Conservation (phyloP, 2,113 vertebrate genomes). For the Rattus rattus region DNA sequence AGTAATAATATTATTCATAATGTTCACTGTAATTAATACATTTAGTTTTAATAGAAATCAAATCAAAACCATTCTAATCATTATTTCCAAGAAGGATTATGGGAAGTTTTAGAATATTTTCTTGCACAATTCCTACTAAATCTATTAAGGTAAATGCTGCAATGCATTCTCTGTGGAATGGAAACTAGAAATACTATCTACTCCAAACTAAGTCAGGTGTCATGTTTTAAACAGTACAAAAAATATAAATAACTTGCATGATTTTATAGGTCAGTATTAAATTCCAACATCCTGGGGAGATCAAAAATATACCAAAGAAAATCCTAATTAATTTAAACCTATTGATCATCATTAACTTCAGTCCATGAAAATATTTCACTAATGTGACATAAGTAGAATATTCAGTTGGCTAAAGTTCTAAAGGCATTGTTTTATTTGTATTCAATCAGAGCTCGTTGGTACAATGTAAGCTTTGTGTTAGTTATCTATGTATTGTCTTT, state of each 20-base stretch:
- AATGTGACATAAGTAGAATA: neutral
- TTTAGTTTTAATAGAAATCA: neutral
- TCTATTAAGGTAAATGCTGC: constrained; percentile 41
- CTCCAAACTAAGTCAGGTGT: constrained; percentile 35
- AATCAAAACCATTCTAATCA: neutral
- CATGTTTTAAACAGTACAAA: constrained; percentile 24
- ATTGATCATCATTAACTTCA: constrained; percentile 47
- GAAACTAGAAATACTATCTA: constrained; percentile 33
- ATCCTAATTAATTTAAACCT: constrained; percentile 32
- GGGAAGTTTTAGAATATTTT: neutral
- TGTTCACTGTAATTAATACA: neutral
- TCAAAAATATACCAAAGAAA: constrained; percentile 44
- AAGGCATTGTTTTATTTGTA: constrained; percentile 11
- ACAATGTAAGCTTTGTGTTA: neutral
- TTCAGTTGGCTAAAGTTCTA: neutral
- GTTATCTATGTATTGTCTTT: neutral
- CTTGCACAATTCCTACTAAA: constrained; percentile 42
- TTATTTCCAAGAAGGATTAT: neutral
- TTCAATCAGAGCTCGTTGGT: neutral
- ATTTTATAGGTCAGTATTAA: constrained; percentile 45
- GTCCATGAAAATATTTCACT: neutral
- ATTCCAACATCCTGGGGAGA: constrained; percentile 20
- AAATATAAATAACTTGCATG: neutral
- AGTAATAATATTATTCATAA: constrained; percentile 6
- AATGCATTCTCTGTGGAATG: constrained; percentile 46